phyloP scores from a whole-genome alignment of 1,140 invertebrate species.

The Camponotus pennsylvanicus region DNA sequence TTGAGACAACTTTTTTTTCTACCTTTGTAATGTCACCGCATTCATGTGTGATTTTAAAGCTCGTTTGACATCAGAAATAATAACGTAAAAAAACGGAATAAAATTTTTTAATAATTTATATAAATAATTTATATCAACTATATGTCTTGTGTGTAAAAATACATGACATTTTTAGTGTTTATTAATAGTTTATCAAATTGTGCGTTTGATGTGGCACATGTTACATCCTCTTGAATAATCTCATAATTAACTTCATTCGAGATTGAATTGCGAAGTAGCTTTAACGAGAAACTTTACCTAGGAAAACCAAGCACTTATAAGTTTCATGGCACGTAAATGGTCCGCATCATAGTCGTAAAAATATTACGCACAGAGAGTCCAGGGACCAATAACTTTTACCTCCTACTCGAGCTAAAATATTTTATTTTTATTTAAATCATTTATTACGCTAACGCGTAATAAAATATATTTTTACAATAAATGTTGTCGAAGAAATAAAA shows the following conservation, averaged over 20 bases:
- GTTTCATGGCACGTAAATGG: background rate
- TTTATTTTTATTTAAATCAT: constrained; percentile 2
- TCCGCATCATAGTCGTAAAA: background rate
- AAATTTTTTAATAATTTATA: background rate
- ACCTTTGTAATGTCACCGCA: background rate
- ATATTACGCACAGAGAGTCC: constrained; percentile 4
- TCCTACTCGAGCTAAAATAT: background rate
- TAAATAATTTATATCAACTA: background rate
- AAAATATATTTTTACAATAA: background rate
- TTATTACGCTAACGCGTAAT: background rate
- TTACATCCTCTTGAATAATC: background rate
- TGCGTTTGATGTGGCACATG: too few species aligned
- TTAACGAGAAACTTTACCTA: background rate
- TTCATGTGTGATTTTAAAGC: constrained; percentile 17
- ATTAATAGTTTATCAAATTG: background rate
- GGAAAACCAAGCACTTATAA: background rate
- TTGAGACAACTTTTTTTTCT: constrained; percentile 13
- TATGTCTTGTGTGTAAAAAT: background rate
- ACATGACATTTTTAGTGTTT: background rate
- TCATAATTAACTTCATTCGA: constrained; percentile 13
- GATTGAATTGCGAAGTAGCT: constrained; percentile 3
- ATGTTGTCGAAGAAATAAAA: too few species aligned
- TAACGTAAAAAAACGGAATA: background rate
- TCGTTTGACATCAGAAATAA: background rate
- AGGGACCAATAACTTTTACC: constrained; percentile 3